Evolutionary conservation across 2,113 vertebrate genomes (phyloP).

Genomic region (Takifugu bimaculatus): DNA sequence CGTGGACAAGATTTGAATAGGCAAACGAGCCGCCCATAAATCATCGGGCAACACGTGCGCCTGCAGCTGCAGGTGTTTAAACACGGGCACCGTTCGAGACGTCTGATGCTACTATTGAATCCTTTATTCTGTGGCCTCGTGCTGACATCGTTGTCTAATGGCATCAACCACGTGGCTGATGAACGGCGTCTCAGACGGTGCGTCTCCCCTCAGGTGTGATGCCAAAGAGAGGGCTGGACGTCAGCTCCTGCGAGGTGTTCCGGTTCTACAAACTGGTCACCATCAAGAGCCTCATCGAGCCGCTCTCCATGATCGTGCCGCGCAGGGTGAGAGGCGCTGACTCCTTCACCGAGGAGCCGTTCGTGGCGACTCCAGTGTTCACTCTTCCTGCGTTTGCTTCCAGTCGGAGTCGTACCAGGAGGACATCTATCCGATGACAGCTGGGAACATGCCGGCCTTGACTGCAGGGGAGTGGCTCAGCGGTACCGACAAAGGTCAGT

Average conservation of each 20-base stretch:
- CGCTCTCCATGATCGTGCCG: conserved; percentile 92
- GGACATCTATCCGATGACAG: conserved; percentile 94
- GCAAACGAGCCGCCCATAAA: conserved; percentile 29
- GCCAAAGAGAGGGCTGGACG: conserved; percentile 92
- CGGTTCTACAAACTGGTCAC: conserved; percentile 93
- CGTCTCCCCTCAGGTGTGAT: conserved; percentile 76
- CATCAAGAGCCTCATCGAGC: conserved; percentile 85
- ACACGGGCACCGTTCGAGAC: neutral
- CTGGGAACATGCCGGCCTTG: conserved; percentile 80
- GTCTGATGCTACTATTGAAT: no score
- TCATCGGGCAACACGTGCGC: conserved; percentile 1
- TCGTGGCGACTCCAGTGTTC: neutral
- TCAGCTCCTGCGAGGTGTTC: conserved; percentile 90
- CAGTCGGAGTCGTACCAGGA: conserved; percentile 95
- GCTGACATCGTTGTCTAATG: neutral
- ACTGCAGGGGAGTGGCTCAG: conserved; percentile 86
- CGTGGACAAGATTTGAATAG: conserved; percentile 52
- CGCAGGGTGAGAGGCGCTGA: conserved; percentile 78
- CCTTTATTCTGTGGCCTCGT: neutral
- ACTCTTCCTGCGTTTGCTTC: conserved; percentile 13
- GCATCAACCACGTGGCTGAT: neutral
- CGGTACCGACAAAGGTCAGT: conserved; percentile 87
- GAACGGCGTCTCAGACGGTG: neutral
- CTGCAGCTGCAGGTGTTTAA: neutral
- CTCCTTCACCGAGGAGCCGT: neutral